These are phyloP conservation scores for Gila orcuttii DNA, from an alignment of 2,113 vertebrate genomes.

Conservation along the genomic window DNA sequence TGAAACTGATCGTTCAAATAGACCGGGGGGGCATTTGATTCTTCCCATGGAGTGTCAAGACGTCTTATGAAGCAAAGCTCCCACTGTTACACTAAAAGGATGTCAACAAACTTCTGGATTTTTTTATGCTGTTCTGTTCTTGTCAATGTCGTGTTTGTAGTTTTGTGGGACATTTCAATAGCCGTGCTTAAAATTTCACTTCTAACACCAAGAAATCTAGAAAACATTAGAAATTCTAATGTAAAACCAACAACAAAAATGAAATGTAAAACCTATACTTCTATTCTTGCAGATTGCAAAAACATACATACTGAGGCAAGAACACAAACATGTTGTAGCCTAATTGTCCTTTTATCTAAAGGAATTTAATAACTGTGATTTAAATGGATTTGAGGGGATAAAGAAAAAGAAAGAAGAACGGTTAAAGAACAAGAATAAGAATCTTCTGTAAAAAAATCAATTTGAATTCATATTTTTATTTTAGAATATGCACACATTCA, in stretches of 20 bases:
- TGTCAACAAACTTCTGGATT: not conserved
- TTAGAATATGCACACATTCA: not conserved
- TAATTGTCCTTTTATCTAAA: not conserved
- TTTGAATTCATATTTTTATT: not conserved
- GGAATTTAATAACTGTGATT: not conserved
- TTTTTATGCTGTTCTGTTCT: not conserved
- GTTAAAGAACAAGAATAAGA: too few relatives aligned
- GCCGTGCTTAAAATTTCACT: not conserved
- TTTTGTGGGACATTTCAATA: not conserved
- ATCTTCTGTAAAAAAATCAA: not conserved
- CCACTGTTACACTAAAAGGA: conserved; percentile 13
- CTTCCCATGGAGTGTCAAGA: conserved; percentile 5
- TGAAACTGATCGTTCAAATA: not conserved
- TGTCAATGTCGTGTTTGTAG: not conserved
- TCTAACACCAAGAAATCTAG: not conserved
- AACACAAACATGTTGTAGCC: not conserved
- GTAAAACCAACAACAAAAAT: not conserved
- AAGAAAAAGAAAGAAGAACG: too few relatives aligned
- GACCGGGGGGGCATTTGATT: conserved; percentile 11
- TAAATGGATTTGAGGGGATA: not conserved
- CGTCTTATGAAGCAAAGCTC: not conserved
- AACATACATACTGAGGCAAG: not conserved
- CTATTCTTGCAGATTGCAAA: not conserved
- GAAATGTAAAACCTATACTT: not conserved
- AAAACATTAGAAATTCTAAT: not conserved